A percentile compares a stretch with the other conserved stretches of the same genome.
Evolutionary conservation across 2,113 vertebrate species (phyloP).

Genomic region (Cavia porcellus): DNA sequence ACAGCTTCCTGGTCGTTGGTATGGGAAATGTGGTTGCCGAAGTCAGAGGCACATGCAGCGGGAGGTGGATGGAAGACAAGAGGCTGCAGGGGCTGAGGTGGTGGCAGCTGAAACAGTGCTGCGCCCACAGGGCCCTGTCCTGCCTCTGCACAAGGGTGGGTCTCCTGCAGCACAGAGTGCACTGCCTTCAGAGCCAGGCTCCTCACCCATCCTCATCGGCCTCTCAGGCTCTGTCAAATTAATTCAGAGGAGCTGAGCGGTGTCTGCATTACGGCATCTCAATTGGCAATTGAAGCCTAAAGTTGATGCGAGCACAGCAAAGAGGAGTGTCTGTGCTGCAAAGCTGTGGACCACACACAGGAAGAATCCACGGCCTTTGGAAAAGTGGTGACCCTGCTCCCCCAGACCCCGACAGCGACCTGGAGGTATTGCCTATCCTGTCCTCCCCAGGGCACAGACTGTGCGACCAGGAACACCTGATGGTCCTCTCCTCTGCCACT

Average conservation of each 20-base stretch:
- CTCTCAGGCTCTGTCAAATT: no score
- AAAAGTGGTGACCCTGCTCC: neutral
- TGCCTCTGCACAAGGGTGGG: no score
- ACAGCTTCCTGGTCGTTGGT: neutral
- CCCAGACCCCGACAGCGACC: neutral
- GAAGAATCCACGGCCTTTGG: neutral
- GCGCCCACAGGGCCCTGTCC: no score
- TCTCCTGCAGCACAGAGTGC: no score
- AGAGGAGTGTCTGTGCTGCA: neutral
- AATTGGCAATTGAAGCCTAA: neutral
- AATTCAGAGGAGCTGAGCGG: no score
- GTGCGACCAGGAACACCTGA: rapidly evolving
- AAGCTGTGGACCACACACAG: neutral
- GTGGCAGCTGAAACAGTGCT: no score
- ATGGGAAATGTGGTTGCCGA: neutral
- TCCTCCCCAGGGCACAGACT: neutral
- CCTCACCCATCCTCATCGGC: no score
- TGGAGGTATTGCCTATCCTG: neutral
- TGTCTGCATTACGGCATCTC: no score
- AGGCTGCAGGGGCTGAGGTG: no score
- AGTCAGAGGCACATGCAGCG: neutral
- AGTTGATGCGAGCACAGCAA: neutral
- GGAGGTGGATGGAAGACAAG: neutral
- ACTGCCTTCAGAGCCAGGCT: no score
- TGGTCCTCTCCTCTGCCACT: neutral